Evolutionary conservation across 2,113 vertebrate genomes (phyloP), one percentile per base, ranked within the genome.

Genomic region (Jaculus jaculus): DNA sequence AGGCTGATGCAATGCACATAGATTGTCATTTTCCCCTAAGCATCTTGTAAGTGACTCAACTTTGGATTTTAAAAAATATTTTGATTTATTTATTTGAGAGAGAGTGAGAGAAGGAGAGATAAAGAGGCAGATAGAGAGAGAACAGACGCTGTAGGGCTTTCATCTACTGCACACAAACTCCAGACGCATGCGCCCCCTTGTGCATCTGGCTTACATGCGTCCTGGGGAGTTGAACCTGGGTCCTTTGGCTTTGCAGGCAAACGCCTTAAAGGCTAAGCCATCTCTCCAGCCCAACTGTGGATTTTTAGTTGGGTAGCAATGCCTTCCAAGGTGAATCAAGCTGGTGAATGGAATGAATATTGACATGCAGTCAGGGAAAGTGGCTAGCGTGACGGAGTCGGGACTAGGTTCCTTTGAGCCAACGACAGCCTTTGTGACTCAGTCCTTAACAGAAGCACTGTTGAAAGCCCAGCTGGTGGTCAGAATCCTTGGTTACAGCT

Each of bases 401-500:
- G 51, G 69, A 54, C 32, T 32, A 26, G 66, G 71, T 69, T 79
- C 88, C 58, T 16, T 17, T 60, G 78, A 84, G 54, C 42, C 61
- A 58, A 68, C n/a, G 72, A 16, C 79, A 72, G 69, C 34, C 24
- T 87, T 73, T 72, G 42, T 4, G 51, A 51, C 13, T 5, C 30
- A 18, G 42, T 23, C 66, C 42, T 86, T 68, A 47, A 79, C 51
- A 74, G 69, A 73, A 42, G n/a, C 2, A 12, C 75, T 66, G 18
- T 12, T 84, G 68, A 94, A 84, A 94, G 66, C 89, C 89, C 90
- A 85, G 92, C 0, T 51, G 79, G 93, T 79, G 66, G 83, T 68
- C 60, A 68, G 72, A 96, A 93, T 72, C 90, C 93, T 85, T 69
- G 69, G 86, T 89, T 89, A 94, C 75, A 80, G 89, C 61, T 86